Evolutionary conservation across 37 sponge, comb jelly and placozoan genomes (phyloP), one percentile per base, ranked within the genome.

Genomic region (Ianthella basta): DNA sequence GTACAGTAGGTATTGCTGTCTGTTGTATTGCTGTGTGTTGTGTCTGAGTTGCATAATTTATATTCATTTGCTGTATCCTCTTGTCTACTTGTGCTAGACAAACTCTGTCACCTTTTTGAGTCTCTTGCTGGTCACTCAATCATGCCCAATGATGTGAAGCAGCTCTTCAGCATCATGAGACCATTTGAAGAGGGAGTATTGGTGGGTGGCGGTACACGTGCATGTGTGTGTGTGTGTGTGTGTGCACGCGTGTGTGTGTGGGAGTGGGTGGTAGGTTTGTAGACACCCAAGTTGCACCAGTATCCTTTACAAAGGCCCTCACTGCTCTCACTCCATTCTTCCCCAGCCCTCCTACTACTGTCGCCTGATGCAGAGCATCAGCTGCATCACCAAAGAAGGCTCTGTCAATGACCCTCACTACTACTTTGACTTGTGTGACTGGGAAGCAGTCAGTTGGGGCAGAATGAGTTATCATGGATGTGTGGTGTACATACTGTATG

Each of bases 81-180:
- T n/a, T n/a, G n/a, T n/a, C n/a, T 44, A 8, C 8, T 44, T 19
- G 20, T 13, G 4, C 12, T 75, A 95, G 95, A 84, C 18, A 72
- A 80, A 55, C 68, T 95, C 80, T 41, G 91, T 25, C 40, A 35
- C 50, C 29, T 91, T 56, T 35, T 91, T 37, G 92, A 95, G 80
- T 85, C 82, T 25, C 72, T 95, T 38, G 95, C 89, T 1, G 44
- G 81, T 40, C 95, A 95, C 56, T 91, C 93, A 50, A 89, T 95
- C 27, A 77, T 54, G n/a, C 55, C 90, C 6, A 80, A 73, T 12
- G 90, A 95, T 21, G 77, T 95, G 20, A 95, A 95, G 86, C 85
- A 89, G 64, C 60, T 95, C 50, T 83, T 95, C 30, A 78, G 88
- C 0, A 50, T 89, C 15, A 79, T 95, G 16, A 33, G 92, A 29